Conservation (phyloP, 2,797 vertebrate genomes). For the Leptatherina wallacei region DNA sequence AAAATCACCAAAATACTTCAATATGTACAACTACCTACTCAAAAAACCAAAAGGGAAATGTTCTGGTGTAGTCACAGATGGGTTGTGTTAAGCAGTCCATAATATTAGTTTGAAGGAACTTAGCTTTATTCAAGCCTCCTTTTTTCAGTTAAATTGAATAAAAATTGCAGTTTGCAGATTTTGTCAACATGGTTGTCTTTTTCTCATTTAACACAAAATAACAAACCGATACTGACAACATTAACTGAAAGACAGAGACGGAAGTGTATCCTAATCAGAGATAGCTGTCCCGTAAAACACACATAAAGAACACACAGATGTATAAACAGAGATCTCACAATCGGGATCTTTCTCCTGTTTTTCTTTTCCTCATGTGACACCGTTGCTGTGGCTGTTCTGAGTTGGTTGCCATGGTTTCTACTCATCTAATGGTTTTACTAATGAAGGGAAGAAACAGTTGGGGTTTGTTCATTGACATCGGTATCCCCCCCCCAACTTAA, state of each 20-base stretch:
- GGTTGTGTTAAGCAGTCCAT: too few relatives aligned
- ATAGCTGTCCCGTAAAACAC: neutral
- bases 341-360: constrained; percentile 15
- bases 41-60: too few relatives aligned
- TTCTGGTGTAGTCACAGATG: too few relatives aligned
- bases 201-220: constrained; percentile 9
- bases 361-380: constrained; percentile 35
- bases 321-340: constrained; percentile 23
- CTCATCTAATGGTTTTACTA: constrained; percentile 71
- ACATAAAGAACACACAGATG: constrained; percentile 15
- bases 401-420: constrained; percentile 68
- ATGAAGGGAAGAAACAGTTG: constrained; percentile 68
- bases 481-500: constrained; percentile 35
- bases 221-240: too few relatives aligned
- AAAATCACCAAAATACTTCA: too few relatives aligned
- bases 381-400: constrained; percentile 36
- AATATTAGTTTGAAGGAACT: too few relatives aligned
- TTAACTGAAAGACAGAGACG: too few relatives aligned
- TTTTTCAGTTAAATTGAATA: neutral
- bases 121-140: neutral
- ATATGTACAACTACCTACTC: too few relatives aligned
- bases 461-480: constrained; percentile 61
- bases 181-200: neutral
- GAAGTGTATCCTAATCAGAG: neutral
- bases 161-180: neutral